phyloP scores from a whole-genome alignment of 2,113 vertebrate species.

The Callithrix jacchus region DNA sequence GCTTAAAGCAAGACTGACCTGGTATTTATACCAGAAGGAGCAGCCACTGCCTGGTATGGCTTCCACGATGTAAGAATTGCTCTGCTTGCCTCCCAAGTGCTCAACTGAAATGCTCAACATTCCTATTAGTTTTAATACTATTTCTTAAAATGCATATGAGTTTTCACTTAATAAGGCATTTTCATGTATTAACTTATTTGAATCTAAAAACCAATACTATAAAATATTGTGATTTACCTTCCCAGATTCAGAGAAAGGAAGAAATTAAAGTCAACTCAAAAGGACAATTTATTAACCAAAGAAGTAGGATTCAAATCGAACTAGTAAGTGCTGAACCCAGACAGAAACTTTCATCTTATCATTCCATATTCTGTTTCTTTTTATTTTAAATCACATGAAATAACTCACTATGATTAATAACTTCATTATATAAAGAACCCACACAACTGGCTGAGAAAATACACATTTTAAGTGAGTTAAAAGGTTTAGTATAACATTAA shows the following conservation, averaged over 20 bases:
- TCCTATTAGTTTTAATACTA: neutral
- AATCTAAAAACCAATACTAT: neutral
- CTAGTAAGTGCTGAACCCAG: neutral
- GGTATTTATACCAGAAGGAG: neutral
- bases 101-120: neutral
- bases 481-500: neutral
- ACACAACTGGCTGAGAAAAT: neutral
- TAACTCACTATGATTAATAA: neutral
- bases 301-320: neutral
- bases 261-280: neutral
- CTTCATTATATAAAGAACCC: neutral
- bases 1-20: neutral
- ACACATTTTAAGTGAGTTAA: neutral
- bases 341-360: neutral
- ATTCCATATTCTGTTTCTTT: neutral
- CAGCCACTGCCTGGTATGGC: rapidly evolving
- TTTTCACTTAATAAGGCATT: neutral
- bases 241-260: neutral
- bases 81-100: neutral
- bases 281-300: neutral
- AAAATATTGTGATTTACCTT: neutral
- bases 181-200: neutral
- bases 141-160: neutral
- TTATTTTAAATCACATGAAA: neutral
- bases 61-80: neutral